These are phyloP conservation scores for Pinna nobilis DNA, from an alignment of 1,140 invertebrate genomes.

Conservation along the genomic window DNA sequence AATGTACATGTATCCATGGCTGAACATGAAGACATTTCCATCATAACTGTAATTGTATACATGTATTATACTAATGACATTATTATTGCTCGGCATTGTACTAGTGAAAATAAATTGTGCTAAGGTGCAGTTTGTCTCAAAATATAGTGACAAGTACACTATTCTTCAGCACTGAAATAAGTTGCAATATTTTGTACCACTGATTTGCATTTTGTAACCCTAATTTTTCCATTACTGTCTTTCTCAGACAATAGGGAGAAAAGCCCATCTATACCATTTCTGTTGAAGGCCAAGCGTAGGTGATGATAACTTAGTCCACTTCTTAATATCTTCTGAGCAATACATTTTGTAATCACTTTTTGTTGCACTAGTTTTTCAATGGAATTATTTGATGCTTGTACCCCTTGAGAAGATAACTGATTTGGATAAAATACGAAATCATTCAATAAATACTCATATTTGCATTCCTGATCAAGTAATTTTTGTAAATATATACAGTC, in stretches of 20 bases:
- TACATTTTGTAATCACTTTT: background rate
- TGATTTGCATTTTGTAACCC: background rate
- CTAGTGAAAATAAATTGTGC: no score
- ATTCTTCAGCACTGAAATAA: background rate
- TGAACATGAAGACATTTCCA: no score
- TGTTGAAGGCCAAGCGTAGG: background rate
- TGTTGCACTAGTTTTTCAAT: background rate
- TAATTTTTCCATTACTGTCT: conserved; percentile 1
- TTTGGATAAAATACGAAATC: background rate
- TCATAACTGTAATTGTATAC: no score
- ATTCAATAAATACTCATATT: background rate
- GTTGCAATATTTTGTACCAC: background rate
- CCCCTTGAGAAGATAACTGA: background rate
- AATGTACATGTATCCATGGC: no score
- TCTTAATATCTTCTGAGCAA: background rate
- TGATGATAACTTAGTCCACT: background rate
- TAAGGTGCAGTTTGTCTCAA: no score
- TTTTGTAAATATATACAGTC: conserved; percentile 4
- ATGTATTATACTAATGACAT: no score
- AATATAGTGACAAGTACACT: no score
- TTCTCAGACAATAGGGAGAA: background rate
- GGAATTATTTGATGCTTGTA: background rate
- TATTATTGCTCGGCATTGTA: no score
- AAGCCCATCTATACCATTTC: background rate
- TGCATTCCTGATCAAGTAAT: background rate